Evolutionary conservation across 2,113 vertebrate genomes (phyloP), one percentile per base, ranked within the genome.

Genomic region (Balaeniceps rex): DNA sequence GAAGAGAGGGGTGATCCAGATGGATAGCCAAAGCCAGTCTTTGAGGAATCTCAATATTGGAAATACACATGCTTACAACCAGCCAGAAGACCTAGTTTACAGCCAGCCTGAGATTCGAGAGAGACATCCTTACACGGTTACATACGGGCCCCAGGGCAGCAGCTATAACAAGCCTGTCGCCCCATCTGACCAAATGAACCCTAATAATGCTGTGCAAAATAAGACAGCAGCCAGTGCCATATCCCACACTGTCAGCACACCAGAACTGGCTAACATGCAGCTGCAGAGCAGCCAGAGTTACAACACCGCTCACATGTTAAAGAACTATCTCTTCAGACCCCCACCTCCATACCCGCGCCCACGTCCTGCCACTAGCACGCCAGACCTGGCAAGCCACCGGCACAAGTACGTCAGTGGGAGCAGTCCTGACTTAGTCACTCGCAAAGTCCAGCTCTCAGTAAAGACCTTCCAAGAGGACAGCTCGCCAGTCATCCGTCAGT

Each of bases 401-500:
- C 99, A 99, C 93, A 99, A 98, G 84, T 98, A 98, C 0, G 99
- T 99, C 42, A 99, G 99, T 0, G 99, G 99, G 91, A 99, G 99
- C 97, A 99, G 99, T 83, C 99, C 99, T 0, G 99, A 99, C 96
- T 81, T 99, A 97, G 99, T 99, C 11, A 99, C 99, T 4, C 99
- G 99, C 26, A 99, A 99, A 95, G 99, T 99, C 26, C 99, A 99
- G 98, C 98, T 99, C 40, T 99, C 99, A 0, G 99, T 99, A 54
- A 99, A 99, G 97, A 99, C 99, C 33, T 99, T 99, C 97, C 99
- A 99, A 81, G 99, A 99, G 12, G 99, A 99, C 98, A 99, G 99
- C 98, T 98, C 98, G 0, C 99, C 99, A 0, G 99, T 99, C 4
- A 98, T 99, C 58, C 99, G 98, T 49, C 99, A 99, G 97, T 99